Base-by-base conservation (phyloP, 2,888 invertebrate genomes). In the Hirudinaria manillensis region DNA sequence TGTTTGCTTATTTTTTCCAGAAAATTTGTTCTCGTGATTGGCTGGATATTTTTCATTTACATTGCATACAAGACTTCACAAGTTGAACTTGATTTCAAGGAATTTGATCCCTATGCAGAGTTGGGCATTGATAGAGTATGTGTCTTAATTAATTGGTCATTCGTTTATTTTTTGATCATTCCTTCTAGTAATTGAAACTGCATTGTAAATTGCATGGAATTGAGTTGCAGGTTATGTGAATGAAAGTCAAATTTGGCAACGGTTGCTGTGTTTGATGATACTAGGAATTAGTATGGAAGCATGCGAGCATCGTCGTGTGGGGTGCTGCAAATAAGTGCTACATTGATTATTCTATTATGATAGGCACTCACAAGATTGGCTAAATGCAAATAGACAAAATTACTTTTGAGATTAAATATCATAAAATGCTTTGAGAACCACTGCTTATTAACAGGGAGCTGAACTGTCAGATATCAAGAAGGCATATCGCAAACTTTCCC, bases 71-170 rank as follows among this genome's bases (percentile, higher is more conserved):
- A 87, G 81, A 86, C 86, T 4, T 94, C 95, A 0, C 93, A 95
- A 85, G 94, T 97, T 87, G 96, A 99, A 85, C 93, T 95, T 87
- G 97, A 98, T 87, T 93, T 94, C 90, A 93, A 94, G 10, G 98
- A 97, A 85, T 99, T 98, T 87, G 98, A 99, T 88, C 99, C 99
- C 0, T 99, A 94, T 87, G 93, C 93, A 84, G 97, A 99, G 83
- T 88, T 99, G 77, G 92, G 91, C 70, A 89, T 99, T 79, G 92
- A 95, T 75, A 88, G 92, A 77, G 90, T 90, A 84, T 87, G 88
- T 80, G 13, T 24, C 13, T 61, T 61, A 61, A 27, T 27, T 27
- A 10, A 29, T 61, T 61, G 53, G 3, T 21, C n/a, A 4, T 27
- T 10, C 45, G 24, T 1, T 71, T 6, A 36, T 45, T 27, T 51